phyloP scores from a whole-genome alignment of 2,113 vertebrate species.

The Percopsis transmontana region DNA sequence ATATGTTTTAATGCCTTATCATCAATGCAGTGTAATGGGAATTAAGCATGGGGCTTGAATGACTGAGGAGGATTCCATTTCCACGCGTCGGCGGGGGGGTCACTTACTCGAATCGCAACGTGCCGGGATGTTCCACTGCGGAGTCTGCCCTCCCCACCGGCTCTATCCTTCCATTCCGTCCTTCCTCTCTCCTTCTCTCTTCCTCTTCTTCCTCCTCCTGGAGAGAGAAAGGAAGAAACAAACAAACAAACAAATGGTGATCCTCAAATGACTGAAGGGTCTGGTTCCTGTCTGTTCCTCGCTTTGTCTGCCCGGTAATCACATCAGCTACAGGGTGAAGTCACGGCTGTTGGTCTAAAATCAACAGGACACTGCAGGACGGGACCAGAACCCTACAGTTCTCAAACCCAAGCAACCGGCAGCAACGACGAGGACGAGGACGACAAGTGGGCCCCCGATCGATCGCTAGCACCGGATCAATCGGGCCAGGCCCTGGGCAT shows the following conservation, averaged over 20 bases:
- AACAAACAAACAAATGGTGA: slow-evolving; percentile 11
- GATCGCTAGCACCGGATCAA: slow-evolving; percentile 48
- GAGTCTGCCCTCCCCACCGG: slow-evolving; percentile 93
- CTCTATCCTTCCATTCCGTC: slow-evolving; percentile 87
- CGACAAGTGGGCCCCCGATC: slow-evolving; percentile 42
- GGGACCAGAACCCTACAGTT: not conserved
- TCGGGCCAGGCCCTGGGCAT: slow-evolving; percentile 27
- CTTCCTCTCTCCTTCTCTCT: slow-evolving; percentile 77
- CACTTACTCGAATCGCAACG: slow-evolving; percentile 89
- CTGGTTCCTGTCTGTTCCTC: slow-evolving; percentile 3
- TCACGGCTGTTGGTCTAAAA: slow-evolving; percentile 37
- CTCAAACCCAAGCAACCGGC: slow-evolving; percentile 2
- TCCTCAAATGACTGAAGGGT: slow-evolving; percentile 9
- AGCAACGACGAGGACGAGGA: not conserved
- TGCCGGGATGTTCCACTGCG: slow-evolving; percentile 81
- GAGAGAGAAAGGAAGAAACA: slow-evolving; percentile 6
- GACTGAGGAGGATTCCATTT: not conserved
- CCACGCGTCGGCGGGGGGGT: too few species aligned
- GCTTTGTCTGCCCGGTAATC: slow-evolving; percentile 40
- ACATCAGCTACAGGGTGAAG: slow-evolving; percentile 45
- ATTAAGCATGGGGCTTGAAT: not conserved
- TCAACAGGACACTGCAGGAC: slow-evolving; percentile 22
- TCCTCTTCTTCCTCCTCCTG: slow-evolving; percentile 80
- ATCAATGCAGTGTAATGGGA: not conserved
- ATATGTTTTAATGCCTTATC: not conserved